Conservation (phyloP, 2,797 vertebrate genomes). For the Fringilla coelebs region DNA sequence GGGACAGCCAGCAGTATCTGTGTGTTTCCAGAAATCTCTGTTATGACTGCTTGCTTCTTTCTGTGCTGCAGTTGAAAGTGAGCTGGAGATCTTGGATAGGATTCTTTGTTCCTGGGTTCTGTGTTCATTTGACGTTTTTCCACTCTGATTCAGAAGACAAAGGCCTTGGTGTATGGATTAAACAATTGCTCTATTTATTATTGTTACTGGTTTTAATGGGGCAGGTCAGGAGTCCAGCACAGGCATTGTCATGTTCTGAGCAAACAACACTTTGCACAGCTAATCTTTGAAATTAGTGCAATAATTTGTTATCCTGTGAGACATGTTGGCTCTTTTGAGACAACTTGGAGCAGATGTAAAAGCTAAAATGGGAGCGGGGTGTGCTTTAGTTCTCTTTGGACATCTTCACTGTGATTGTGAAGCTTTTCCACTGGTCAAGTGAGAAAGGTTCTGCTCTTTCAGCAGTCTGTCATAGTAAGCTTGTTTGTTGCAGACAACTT, state of each 20-base stretch:
- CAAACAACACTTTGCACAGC: background rate
- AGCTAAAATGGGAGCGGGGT: background rate
- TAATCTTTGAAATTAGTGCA: background rate
- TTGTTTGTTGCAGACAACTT: background rate
- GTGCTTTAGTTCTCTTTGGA: background rate
- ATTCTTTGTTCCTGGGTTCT: conserved; percentile 45
- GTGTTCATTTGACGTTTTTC: conserved; percentile 38
- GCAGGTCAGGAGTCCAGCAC: background rate
- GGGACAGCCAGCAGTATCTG: background rate
- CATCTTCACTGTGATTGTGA: background rate
- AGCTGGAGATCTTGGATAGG: conserved; percentile 25
- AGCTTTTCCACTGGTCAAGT: background rate
- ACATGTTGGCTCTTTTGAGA: background rate
- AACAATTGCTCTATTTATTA: conserved; percentile 47
- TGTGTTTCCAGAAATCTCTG: background rate
- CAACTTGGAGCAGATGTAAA: background rate
- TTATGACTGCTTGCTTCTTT: background rate
- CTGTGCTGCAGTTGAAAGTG: conserved; percentile 12
- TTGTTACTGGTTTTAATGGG: background rate
- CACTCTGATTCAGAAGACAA: conserved; percentile 57
- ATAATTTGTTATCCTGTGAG: background rate
- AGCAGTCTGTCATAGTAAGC: background rate
- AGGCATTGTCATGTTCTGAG: background rate
- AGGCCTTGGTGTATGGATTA: conserved; percentile 29
- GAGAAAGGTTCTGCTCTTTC: background rate